A percentile compares a stretch with the other conserved stretches of the same genome.
These are phyloP conservation scores for Alligator sinensis DNA, from an alignment of 2,113 vertebrate species.

Conservation along the genomic window DNA sequence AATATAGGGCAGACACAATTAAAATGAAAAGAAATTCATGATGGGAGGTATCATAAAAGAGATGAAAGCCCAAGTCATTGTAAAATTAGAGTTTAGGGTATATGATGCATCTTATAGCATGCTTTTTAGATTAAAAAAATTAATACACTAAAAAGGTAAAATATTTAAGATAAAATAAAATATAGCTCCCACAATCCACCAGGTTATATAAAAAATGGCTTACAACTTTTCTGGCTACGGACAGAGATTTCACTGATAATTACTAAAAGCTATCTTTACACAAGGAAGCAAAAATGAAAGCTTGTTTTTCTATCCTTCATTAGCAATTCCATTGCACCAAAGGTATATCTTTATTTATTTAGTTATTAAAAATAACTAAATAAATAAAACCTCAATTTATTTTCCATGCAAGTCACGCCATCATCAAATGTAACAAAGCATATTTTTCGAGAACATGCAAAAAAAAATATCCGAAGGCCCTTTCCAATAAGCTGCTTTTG, in stretches of 20 bases:
- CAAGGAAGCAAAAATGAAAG: constrained; percentile 17
- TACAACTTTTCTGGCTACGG: background rate
- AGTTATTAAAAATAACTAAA: background rate
- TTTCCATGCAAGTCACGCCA: constrained; percentile 8
- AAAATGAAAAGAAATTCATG: constrained; percentile 7
- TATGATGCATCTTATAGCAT: background rate
- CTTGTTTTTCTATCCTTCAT: background rate
- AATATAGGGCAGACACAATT: background rate
- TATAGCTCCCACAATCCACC: background rate
- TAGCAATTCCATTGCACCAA: background rate
- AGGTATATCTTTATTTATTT: too few species aligned
- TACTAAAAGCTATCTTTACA: constrained; percentile 7
- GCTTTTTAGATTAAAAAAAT: constrained; percentile 6
- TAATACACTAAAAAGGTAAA: too few species aligned
- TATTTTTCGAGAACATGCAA: background rate
- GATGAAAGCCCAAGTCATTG: background rate
- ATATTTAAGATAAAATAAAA: too few species aligned
- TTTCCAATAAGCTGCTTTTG: constrained; percentile 10
- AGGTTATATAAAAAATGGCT: constrained; percentile 9
- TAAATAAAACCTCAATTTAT: background rate
- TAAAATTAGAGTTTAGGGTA: background rate
- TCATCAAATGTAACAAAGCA: constrained; percentile 6
- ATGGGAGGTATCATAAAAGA: background rate
- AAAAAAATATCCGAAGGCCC: constrained; percentile 28
- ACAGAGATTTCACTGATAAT: background rate